Evolutionary conservation across 1,140 invertebrate species (phyloP).

Genomic region (Apis dorsata): DNA sequence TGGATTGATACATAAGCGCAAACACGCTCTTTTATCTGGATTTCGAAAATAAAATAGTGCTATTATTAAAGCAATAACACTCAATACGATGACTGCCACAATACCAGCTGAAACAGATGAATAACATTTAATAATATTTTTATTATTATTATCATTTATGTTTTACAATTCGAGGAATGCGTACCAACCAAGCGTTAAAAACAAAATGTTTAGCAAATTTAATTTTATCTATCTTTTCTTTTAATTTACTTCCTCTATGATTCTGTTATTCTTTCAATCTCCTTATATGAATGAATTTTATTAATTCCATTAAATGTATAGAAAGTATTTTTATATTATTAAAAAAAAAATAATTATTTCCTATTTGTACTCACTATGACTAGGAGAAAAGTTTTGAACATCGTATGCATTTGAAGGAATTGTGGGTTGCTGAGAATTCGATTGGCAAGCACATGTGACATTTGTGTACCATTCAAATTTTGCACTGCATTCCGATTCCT

Average conservation of each 20-base stretch:
- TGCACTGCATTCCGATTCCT: conserved; percentile 56
- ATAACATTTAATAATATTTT: neutral
- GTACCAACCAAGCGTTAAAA: neutral
- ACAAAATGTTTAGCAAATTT: neutral
- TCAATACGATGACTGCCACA: conserved; percentile 32
- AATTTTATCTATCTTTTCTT: neutral
- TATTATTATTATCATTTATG: too few species aligned
- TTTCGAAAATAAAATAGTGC: conserved; percentile 59
- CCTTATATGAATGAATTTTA: too few species aligned
- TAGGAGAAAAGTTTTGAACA: conserved; percentile 21
- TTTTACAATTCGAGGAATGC: neutral
- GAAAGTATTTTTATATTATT: neutral
- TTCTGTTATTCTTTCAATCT: neutral
- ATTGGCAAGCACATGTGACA: conserved; percentile 45
- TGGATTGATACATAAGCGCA: conserved; percentile 43
- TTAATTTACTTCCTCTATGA: neutral
- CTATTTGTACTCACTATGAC: conserved; percentile 44
- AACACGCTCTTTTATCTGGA: conserved; percentile 52
- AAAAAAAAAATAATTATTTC: neutral
- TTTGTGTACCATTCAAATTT: conserved; percentile 67
- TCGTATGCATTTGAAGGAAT: neutral
- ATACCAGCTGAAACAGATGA: conserved; percentile 52
- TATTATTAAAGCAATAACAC: conserved; percentile 33
- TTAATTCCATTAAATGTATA: neutral
- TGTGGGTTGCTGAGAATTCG: neutral